Evolutionary conservation across 1,140 invertebrate genomes (phyloP), one percentile per base, ranked within the genome.

Genomic region (Pantala flavescens): DNA sequence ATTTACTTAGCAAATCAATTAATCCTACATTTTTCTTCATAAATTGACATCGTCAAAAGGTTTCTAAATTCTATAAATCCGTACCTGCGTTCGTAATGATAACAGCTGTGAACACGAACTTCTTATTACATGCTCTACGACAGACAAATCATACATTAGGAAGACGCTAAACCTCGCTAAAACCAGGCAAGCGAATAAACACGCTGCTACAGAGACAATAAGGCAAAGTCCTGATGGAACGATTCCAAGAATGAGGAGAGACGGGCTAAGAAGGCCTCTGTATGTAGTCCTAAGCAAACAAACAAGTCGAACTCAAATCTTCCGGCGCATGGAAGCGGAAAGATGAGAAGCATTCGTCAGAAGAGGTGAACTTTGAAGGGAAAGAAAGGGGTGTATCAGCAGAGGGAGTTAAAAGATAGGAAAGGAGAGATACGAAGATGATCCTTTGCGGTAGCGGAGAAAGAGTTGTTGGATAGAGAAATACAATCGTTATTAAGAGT

Each of bases 161-260:
- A 36, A 36, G 28, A 36, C 28, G 28, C 28, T 36, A 63, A 63
- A 19, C 49, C n/a, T 63, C 49, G 16, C 49, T 63, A 19, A 63
- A 63, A 63, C 49, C 49, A 63, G 12, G 49, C 49, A 14, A 63
- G 49, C 49, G 49, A 63, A 63, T 63, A 21, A 63, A 63, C 49
- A 63, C 49, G 12, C 16, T 63, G 49, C 49, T 63, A 21, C 49
- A 63, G 49, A 63, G 49, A 63, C 49, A 63, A 63, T 63, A 63
- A 63, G 49, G 49, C 49, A 63, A 36, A 63, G 49, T 63, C 49
- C 49, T 63, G n/a, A 63, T 63, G 49, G 49, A 63, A 63, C n/a
- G 49, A 63, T 63, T 63, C 49, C 49, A 63, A 63, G 49, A 63
- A 63, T 63, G 49, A 21, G 49, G n/a, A 21, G n/a, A 21, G 12